Evolutionary conservation across 2,888 invertebrate species (phyloP).

Genomic region (Spisula subtruncata): DNA sequence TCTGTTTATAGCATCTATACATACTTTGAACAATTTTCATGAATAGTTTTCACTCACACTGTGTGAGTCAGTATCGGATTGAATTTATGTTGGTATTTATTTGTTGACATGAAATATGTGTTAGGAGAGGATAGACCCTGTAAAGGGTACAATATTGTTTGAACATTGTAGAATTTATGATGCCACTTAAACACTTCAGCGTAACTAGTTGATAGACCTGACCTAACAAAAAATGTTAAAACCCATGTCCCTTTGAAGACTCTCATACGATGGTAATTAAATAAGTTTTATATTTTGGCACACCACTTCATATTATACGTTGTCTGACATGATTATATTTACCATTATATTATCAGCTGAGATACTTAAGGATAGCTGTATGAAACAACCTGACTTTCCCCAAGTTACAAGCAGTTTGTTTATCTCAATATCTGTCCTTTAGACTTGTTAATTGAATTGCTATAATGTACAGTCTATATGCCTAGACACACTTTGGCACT

Average conservation of each 20-base stretch:
- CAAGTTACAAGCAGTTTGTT: too few relatives aligned
- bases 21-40: conserved; percentile 27
- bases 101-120: conserved; percentile 46
- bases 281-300: conserved; percentile 15
- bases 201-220: conserved; percentile 6
- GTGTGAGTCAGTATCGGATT: conserved; percentile 8
- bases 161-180: conserved; percentile 39
- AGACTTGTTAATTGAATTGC: too few relatives aligned
- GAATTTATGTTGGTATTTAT: conserved; percentile 44
- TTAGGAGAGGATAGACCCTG: conserved; percentile 4
- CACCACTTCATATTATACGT: background rate
- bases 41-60: conserved; percentile 4
- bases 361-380: background rate
- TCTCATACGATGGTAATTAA: background rate
- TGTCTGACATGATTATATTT: background rate
- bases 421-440: too few relatives aligned
- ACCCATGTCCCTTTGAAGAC: conserved; percentile 7
- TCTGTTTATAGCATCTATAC: conserved; percentile 8
- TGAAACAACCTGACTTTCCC: too few relatives aligned
- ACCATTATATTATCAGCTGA: background rate
- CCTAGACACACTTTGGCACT: too few relatives aligned
- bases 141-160: conserved; percentile 38
- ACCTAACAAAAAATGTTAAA: background rate
- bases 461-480: too few relatives aligned
- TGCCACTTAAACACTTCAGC: conserved; percentile 37